Conservation (phyloP, 2,888 invertebrate species). For the Leptopterna dolabrata region DNA sequence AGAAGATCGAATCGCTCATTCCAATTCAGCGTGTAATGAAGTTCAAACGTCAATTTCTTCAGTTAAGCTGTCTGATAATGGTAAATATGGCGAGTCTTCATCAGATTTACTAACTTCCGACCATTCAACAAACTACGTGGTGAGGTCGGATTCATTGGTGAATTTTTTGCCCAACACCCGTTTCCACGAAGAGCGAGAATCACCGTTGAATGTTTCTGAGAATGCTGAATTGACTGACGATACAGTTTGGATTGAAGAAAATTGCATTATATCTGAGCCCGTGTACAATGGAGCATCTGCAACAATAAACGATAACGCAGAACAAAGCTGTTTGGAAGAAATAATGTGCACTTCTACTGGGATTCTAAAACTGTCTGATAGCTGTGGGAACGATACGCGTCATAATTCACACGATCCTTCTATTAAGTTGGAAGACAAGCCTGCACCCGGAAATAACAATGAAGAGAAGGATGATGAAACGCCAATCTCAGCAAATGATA, state of each 20-base stretch:
- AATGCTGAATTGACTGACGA: background rate
- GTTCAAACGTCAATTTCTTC: background rate
- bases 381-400: background rate
- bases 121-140: constrained; percentile 27
- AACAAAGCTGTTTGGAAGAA: background rate
- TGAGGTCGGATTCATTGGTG: constrained; percentile 30
- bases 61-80: background rate
- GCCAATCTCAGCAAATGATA: background rate
- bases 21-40: no score
- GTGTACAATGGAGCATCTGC: background rate
- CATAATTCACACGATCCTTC: background rate
- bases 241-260: background rate
- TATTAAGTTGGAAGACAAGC: background rate
- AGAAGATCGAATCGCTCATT: background rate
- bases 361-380: background rate
- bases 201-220: background rate
- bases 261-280: background rate
- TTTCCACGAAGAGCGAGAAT: background rate
- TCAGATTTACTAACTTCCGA: background rate
- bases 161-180: constrained; percentile 6
- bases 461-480: background rate
- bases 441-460: background rate
- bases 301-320: background rate
- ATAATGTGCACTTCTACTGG: constrained; percentile 28
- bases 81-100: background rate